Evolutionary conservation across 2,797 vertebrate species (phyloP).

Genomic region (Hephaestus fuliginosus): DNA sequence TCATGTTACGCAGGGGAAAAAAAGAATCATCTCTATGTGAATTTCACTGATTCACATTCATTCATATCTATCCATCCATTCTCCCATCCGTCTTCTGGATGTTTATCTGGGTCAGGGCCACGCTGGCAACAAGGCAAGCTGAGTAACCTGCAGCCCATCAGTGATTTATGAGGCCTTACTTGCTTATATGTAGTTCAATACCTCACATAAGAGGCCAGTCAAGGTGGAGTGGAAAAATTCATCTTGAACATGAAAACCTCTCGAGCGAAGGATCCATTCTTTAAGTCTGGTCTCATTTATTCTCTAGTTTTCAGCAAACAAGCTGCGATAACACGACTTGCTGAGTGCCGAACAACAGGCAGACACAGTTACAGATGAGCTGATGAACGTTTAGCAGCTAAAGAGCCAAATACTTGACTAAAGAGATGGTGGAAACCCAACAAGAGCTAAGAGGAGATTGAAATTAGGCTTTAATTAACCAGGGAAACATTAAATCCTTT

Average conservation of each 20-base stretch:
- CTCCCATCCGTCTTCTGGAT: slow-evolving; percentile 24
- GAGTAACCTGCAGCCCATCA: slow-evolving; percentile 4
- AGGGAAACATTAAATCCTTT: too few species aligned
- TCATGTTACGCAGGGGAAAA: not conserved
- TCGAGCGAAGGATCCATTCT: too few species aligned
- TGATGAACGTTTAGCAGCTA: not conserved
- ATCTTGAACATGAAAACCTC: too few species aligned
- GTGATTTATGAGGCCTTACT: slow-evolving; percentile 16
- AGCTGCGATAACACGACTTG: not conserved
- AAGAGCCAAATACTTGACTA: not conserved
- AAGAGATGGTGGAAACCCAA: not conserved
- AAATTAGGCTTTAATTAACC: not conserved
- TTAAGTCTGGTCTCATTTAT: not conserved
- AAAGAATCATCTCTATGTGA: slow-evolving; percentile 10
- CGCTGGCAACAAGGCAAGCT: not conserved
- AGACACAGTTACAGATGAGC: not conserved
- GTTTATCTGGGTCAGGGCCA: slow-evolving; percentile 45
- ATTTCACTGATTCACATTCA: slow-evolving; percentile 8
- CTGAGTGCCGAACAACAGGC: not conserved
- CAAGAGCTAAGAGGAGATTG: not conserved
- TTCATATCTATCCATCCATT: slow-evolving; percentile 21
- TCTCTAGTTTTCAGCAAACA: not conserved
- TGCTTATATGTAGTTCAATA: not conserved
- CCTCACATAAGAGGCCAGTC: not conserved
- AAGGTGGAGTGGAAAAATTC: not conserved